Conservation (phyloP, 1,140 invertebrate species). For the Eumeta japonica region DNA sequence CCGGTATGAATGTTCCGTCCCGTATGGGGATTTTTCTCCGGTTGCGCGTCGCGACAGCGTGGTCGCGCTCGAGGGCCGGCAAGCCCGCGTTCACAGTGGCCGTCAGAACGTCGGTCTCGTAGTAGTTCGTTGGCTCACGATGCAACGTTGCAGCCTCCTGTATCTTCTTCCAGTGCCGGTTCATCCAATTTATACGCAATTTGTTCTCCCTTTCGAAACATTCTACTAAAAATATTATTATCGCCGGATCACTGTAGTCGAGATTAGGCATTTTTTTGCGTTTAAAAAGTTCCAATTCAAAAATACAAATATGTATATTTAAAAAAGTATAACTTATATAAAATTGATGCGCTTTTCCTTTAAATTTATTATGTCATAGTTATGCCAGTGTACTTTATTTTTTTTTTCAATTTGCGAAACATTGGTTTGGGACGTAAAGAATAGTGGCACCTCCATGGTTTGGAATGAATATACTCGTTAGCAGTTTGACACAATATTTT, state of each 20-base stretch:
- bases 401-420: too few species aligned
- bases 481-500: too few species aligned
- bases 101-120: conserved; percentile 26
- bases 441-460: too few species aligned
- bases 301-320: too few species aligned
- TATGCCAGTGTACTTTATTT: too few species aligned
- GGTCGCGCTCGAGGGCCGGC: conserved; percentile 25
- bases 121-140: conserved; percentile 28
- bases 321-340: too few species aligned
- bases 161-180: conserved; percentile 23
- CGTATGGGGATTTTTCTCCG: conserved; percentile 20
- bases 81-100: conserved; percentile 28
- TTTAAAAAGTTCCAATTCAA: too few species aligned
- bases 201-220: conserved; percentile 38
- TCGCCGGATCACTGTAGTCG: conserved; percentile 30
- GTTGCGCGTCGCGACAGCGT: conserved; percentile 20
- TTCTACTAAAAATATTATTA: conserved; percentile 35
- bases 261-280: conserved; percentile 25
- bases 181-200: conserved; percentile 34
- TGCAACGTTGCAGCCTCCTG: conserved; percentile 28
- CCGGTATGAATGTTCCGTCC: conserved; percentile 23
- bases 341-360: too few species aligned
- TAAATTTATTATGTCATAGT: too few species aligned
- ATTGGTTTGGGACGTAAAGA: too few species aligned
- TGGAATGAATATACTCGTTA: too few species aligned